These are phyloP conservation scores for Okamejei kenojei DNA, from an alignment of 2,797 vertebrate genomes.

Conservation along the genomic window DNA sequence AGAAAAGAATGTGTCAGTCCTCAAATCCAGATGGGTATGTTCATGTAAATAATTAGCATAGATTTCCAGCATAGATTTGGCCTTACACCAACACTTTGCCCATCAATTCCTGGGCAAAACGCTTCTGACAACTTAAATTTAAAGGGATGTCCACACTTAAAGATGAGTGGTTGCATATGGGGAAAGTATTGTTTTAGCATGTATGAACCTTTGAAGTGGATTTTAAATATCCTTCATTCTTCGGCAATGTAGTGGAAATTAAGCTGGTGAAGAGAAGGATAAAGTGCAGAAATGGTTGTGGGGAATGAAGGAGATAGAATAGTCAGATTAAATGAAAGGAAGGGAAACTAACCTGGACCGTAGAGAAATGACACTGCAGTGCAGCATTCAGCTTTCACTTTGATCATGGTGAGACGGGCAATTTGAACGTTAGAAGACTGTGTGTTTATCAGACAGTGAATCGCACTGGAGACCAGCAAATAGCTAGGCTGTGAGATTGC, in stretches of 20 bases:
- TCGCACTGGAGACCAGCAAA: not conserved
- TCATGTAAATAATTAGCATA: conserved; percentile 3
- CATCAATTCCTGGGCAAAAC: not conserved
- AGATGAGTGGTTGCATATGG: conserved; percentile 16
- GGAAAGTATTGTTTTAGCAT: not conserved
- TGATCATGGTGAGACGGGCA: not conserved
- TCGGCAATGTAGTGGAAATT: not conserved
- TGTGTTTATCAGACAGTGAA: not conserved
- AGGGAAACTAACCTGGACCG: not conserved
- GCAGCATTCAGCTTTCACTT: not conserved
- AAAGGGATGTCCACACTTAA: not conserved
- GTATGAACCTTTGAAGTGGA: not conserved
- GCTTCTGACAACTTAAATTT: not conserved
- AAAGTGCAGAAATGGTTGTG: no score
- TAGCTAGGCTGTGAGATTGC: not conserved
- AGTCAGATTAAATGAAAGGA: not conserved
- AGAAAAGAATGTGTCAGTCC: not conserved
- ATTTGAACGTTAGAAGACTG: not conserved
- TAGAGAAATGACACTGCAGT: not conserved
- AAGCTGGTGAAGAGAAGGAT: not conserved
- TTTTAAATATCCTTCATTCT: not conserved
- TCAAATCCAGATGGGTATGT: not conserved
- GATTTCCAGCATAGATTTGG: not conserved
- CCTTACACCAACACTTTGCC: not conserved
- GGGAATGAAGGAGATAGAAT: not conserved